Evolutionary conservation across 2,113 vertebrate species (phyloP), one percentile per base, ranked within the genome.

Genomic region (Pholis gunnellus): DNA sequence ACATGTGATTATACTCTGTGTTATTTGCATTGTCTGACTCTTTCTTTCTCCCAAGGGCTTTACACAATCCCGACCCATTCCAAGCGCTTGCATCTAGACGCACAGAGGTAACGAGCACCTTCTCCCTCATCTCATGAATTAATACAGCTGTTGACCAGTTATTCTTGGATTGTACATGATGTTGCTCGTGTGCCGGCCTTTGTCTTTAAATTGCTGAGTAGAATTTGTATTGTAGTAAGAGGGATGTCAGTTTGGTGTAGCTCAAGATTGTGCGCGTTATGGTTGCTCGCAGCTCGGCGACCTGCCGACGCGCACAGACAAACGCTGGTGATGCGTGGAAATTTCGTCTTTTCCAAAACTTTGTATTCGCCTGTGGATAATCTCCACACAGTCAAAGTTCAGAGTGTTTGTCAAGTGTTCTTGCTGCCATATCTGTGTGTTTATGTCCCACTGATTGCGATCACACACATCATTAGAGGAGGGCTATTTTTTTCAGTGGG

Each of bases 71-170:
- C 69, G 85, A 93, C 81, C 87, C 73, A 54, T 87, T 88, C 80
- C 80, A 63, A 65, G 87, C 84, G 76, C 78, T 81, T 78, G 77
- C 88, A 82, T 84, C 87, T 38, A 83, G 79, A 85, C 83, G 80
- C 88, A 70, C 92, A 78, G 89, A 92, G 91, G 91, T 91, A 93
- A 94, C 87, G 88, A 90, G 59, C 83, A 80, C 84, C 81, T 79
- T 87, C 56, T 87, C 89, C 81, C 74, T 82, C 77, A 63, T 76
- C 75, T 61, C 72, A 65, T 82, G 20, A 44, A 75, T 83, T 66
- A 18, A 69, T 22, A 34, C 63, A 66, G 27, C 54, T 64, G 20
- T 15, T 64, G 36, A n/a, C 13, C 31, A 11, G 74, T 63, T 48
- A 14, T 67, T 83, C 56, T 34, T 60, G 25, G 25, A 31, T 29